Evolutionary conservation across 2,888 invertebrate genomes (phyloP).

Genomic region (Agrochola litura): DNA sequence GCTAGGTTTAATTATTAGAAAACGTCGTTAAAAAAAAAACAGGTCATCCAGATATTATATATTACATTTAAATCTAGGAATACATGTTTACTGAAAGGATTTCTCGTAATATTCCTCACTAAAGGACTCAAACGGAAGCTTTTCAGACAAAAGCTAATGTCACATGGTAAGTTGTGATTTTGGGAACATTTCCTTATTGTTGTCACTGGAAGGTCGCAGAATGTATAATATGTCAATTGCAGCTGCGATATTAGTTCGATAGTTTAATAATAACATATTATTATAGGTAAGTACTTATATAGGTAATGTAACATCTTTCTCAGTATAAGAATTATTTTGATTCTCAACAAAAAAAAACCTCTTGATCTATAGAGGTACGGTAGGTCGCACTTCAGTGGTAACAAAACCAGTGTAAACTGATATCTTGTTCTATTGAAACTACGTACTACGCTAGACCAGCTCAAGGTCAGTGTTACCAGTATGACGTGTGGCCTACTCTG

Average conservation of each 20-base stretch:
- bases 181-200: conserved; percentile 4
- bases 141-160: conserved; percentile 13
- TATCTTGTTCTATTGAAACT: not conserved
- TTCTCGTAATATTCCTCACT: not conserved
- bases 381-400: not conserved
- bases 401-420: not conserved
- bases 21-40: too few species aligned
- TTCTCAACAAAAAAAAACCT: not conserved
- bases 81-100: not conserved
- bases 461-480: not conserved
- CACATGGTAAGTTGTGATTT: conserved; percentile 3
- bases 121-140: not conserved
- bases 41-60: too few species aligned
- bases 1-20: too few species aligned
- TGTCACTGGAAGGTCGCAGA: not conserved
- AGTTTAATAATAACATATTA: not conserved
- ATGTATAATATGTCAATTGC: conserved; percentile 5
- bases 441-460: not conserved
- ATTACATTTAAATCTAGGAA: too few species aligned
- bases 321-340: not conserved
- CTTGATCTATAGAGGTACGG: not conserved
- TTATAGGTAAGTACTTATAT: not conserved
- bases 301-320: not conserved
- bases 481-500: too few species aligned
- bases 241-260: not conserved